Conservation (phyloP, 2,113 vertebrate species). For the Cyanistes caeruleus region DNA sequence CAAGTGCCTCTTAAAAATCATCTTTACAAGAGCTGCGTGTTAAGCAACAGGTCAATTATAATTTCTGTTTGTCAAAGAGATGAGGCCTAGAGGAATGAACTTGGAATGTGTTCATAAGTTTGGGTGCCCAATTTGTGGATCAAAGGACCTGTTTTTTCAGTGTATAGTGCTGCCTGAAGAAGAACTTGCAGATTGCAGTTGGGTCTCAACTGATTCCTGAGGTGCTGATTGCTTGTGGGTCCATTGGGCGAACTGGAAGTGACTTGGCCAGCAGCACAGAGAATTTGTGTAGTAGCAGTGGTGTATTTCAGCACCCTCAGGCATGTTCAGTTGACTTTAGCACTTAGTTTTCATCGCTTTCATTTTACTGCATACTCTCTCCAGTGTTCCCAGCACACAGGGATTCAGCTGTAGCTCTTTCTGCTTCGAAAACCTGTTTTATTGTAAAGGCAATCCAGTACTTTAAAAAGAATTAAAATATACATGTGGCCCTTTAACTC, state of each 20-base stretch:
- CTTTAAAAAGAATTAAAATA: conserved; percentile 1
- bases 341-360: neutral
- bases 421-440: neutral
- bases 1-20: neutral
- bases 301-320: neutral
- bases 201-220: neutral
- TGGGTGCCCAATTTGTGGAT: neutral
- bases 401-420: neutral
- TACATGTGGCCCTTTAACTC: neutral
- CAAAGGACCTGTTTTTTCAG: neutral
- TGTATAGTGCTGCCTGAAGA: neutral
- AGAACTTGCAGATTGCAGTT: neutral
- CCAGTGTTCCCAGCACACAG: neutral
- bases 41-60: neutral
- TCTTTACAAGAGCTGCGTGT: neutral
- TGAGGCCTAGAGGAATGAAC: neutral
- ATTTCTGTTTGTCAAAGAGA: neutral
- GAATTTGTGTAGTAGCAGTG: neutral
- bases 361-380: neutral
- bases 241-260: neutral
- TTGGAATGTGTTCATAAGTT: rapidly evolving
- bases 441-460: neutral
- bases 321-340: neutral
- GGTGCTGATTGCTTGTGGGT: neutral
- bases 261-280: neutral